phyloP scores from a whole-genome alignment of 2,113 vertebrate species.

The Anarhynchus alexandrinus region DNA sequence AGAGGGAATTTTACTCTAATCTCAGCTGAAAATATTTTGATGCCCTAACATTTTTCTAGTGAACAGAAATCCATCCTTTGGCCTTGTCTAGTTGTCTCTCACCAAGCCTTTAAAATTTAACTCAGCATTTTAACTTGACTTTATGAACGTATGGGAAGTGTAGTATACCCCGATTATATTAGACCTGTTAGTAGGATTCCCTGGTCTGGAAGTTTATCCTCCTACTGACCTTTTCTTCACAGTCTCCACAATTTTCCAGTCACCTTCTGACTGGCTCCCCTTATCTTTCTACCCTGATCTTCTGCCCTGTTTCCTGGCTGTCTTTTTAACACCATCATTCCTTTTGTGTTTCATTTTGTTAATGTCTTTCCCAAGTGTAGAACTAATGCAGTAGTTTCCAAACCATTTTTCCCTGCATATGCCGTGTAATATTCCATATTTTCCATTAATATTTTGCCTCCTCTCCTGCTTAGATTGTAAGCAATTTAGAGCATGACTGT shows the following conservation, averaged over 20 bases:
- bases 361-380: neutral
- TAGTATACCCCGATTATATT: neutral
- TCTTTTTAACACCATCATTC: neutral
- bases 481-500: neutral
- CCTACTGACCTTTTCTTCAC: neutral
- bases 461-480: neutral
- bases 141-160: neutral
- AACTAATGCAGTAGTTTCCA: neutral
- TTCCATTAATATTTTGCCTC: neutral
- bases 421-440: neutral
- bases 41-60: neutral
- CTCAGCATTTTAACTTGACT: neutral
- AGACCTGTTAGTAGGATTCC: neutral
- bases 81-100: neutral
- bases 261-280: neutral
- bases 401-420: neutral
- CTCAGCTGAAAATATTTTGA: neutral
- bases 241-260: neutral
- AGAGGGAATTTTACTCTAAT: neutral
- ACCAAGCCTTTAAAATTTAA: neutral
- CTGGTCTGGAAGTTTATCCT: neutral
- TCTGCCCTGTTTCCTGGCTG: neutral
- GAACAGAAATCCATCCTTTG: neutral
- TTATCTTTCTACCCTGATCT: neutral
- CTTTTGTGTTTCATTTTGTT: neutral